phyloP scores from a whole-genome alignment of 2,797 vertebrate genomes.

The Phaenicophaeus curvirostris region DNA sequence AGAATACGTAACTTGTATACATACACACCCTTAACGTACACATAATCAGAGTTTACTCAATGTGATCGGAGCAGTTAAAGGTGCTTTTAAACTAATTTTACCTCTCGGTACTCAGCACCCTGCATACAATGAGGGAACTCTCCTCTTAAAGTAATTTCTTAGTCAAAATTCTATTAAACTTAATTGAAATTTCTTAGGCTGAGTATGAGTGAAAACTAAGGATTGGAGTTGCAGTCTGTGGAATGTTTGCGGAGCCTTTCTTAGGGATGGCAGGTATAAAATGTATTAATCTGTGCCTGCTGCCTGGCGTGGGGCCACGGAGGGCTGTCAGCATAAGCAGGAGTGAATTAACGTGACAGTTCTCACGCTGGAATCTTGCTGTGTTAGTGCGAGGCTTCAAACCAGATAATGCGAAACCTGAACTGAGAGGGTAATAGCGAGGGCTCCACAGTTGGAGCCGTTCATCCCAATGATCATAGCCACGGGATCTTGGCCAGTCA shows the following conservation, averaged over 20 bases:
- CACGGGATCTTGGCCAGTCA: neutral
- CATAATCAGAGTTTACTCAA: neutral
- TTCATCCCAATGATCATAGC: neutral
- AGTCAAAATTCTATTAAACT: neutral
- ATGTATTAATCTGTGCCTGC: neutral
- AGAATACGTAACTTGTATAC: neutral
- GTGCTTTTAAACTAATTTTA: neutral
- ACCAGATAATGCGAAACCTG: neutral
- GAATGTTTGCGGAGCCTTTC: neutral
- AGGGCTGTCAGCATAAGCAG: neutral
- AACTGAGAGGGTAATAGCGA: neutral
- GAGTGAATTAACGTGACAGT: conserved; percentile 12
- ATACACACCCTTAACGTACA: too few species aligned
- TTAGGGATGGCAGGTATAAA: neutral
- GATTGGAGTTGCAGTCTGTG: neutral
- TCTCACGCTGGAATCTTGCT: neutral
- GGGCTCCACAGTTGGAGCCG: neutral
- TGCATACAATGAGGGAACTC: neutral
- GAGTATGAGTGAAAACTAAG: neutral
- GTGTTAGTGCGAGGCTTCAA: conserved; percentile 23
- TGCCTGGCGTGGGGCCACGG: neutral
- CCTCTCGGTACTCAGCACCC: neutral
- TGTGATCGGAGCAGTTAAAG: neutral
- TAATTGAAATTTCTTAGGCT: neutral
- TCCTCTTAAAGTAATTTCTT: neutral